Percentiles rank a stretch among this genome's conserved stretches.
These are phyloP conservation scores for Aphrophora alni DNA, from an alignment of 2,888 invertebrate genomes.

Conservation along the genomic window DNA sequence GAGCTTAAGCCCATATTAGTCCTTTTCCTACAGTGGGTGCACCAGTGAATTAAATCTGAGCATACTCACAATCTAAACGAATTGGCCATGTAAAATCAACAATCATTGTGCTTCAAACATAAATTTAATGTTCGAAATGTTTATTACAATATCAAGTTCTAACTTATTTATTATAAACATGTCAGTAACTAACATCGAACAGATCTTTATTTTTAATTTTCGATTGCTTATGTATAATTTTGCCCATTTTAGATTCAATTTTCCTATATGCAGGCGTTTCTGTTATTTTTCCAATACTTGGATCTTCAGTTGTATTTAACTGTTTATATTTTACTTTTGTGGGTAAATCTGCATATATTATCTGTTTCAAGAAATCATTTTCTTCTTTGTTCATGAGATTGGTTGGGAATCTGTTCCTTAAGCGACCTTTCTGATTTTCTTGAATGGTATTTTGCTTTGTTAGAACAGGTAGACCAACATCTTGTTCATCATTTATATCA, in stretches of 20 bases:
- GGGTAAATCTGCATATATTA: background rate
- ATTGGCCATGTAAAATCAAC: no score
- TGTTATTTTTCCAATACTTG: background rate
- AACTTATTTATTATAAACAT: no score
- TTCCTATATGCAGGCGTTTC: background rate
- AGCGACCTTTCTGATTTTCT: background rate
- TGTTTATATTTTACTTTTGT: background rate
- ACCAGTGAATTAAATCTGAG: no score
- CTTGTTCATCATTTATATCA: background rate
- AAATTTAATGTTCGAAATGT: no score
- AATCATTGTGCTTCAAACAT: no score
- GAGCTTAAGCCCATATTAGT: no score
- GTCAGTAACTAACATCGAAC: no score
- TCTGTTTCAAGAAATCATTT: background rate
- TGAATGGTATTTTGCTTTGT: no score
- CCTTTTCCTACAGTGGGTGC: no score
- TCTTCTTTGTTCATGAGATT: background rate
- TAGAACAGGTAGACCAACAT: background rate
- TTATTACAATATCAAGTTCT: no score
- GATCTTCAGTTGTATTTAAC: background rate
- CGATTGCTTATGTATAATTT: background rate
- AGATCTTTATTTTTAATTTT: no score
- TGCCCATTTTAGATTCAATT: background rate
- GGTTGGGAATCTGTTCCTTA: background rate
- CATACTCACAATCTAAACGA: no score